Evolutionary conservation across 2,888 invertebrate species (phyloP), one percentile per base, ranked within the genome.

Genomic region (Podabrus alpinus): DNA sequence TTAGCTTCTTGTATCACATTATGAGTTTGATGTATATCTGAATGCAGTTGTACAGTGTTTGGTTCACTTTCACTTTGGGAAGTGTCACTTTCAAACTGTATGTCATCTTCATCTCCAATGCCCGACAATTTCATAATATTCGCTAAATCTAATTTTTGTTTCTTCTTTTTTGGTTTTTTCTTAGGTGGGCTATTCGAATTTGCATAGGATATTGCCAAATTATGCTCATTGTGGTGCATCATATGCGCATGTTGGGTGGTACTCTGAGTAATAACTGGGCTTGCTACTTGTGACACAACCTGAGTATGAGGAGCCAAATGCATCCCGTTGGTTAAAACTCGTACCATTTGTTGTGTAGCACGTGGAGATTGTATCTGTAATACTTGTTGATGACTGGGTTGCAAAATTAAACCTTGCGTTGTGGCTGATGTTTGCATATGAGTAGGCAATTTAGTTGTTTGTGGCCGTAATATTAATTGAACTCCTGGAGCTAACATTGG

Each of bases 91-190:
- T 88, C 88, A 69, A 88, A 87, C 79, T 89, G 90, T 62, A 91
- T 88, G 78, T 90, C 91, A 79, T 93, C 93, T 77, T 92, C 92
- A 78, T 93, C 93, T 69, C 92, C 92, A 68, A 82, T 83, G 78
- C 87, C 93, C 68, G 93, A 93, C 76, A 93, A 88, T 85, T 93
- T 93, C 91, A 93, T 93, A 59, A 93, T 92, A 86, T 92, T 93
- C 70, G 92, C 93, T 80, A 93, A 88, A 86, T 93, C 93, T 71
- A 93, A 85, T 83, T 91, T 91, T 59, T 88, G 88, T 71, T 89
- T 89, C 80, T 88, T 89, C 68, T 89, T 86, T 79, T 89, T 89
- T 77, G 89, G 88, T 83, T 90, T 90, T 82, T 91, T 91, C 82
- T 90, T 90, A 25, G 89, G 89, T 64, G 88, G 87, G 81, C 29